Evolutionary conservation across 2,113 vertebrate species (phyloP).

Genomic region (Triplophysa rosa): DNA sequence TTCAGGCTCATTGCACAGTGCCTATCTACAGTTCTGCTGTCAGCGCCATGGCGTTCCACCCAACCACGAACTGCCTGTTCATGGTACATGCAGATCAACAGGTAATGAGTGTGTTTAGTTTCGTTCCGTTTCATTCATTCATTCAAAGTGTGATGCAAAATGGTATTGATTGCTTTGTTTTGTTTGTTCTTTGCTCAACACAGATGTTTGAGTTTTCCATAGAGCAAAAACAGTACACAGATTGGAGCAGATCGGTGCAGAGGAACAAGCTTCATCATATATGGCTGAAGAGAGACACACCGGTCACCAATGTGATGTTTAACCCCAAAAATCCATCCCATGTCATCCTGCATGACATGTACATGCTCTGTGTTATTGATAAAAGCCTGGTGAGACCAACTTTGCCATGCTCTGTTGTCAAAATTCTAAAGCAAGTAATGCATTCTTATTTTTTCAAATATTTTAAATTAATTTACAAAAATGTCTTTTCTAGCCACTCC

Average conservation of each 20-base stretch:
- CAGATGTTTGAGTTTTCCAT: conserved; percentile 91
- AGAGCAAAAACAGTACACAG: conserved; percentile 80
- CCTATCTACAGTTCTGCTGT: conserved; percentile 84
- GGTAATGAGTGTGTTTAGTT: conserved; percentile 65
- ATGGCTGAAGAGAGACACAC: conserved; percentile 87
- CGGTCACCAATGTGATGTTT: conserved; percentile 85
- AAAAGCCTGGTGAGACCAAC: conserved; percentile 84
- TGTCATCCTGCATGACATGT: conserved; percentile 85
- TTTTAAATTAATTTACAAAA: not conserved
- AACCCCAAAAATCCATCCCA: conserved; percentile 78
- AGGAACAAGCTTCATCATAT: conserved; percentile 79
- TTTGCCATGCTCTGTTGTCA: not conserved
- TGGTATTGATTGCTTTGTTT: not conserved
- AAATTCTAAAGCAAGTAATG: not conserved
- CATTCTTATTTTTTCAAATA: not conserved
- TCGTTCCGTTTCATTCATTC: not conserved
- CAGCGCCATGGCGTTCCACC: conserved; percentile 85
- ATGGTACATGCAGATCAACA: conserved; percentile 88
- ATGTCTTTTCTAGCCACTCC: conserved; percentile 78
- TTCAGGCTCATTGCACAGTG: conserved; percentile 82
- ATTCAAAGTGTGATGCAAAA: not conserved
- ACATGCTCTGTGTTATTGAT: conserved; percentile 93
- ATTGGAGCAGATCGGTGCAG: conserved; percentile 86
- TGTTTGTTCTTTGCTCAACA: not conserved
- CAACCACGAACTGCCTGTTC: conserved; percentile 81